Evolutionary conservation across 37 sponge, comb jelly and placozoan species (phyloP).

Genomic region (Axinella damicornis): DNA sequence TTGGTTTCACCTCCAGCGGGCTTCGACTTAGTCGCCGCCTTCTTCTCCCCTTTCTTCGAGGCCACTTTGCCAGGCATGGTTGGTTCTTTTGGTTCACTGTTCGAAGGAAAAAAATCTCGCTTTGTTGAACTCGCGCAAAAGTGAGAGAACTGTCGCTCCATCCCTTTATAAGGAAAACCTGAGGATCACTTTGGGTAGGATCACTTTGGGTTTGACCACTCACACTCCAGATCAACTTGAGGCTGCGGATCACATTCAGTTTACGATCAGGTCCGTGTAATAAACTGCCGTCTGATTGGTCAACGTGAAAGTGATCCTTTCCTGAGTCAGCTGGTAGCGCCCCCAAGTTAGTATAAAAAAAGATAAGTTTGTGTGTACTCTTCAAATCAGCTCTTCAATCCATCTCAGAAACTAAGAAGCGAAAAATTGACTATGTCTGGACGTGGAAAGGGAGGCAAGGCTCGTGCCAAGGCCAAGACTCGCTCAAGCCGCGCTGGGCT

Average conservation of each 20-base stretch:
- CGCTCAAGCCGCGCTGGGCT: conserved; percentile 95
- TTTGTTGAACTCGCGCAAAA: too few species aligned
- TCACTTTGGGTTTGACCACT: conserved; percentile 50
- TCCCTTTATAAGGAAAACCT: too few species aligned
- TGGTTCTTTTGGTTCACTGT: conserved; percentile 28
- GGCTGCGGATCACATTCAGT: not conserved
- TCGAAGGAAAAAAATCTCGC: too few species aligned
- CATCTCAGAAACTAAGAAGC: not conserved
- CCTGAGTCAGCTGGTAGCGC: too few species aligned
- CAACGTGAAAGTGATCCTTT: conserved; percentile 1
- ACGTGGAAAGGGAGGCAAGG: conserved; percentile 97
- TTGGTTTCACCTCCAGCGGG: conserved; percentile 62
- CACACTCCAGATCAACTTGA: not conserved
- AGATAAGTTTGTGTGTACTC: too few species aligned
- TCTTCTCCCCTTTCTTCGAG: conserved; percentile 81
- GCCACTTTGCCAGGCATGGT: conserved; percentile 86
- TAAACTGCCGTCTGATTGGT: conserved; percentile 35
- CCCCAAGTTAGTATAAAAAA: too few species aligned
- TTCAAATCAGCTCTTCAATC: too few species aligned
- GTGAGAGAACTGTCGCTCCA: too few species aligned
- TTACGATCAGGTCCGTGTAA: conserved; percentile 1
- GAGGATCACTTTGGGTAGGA: conserved; percentile 15
- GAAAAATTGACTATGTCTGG: conserved; percentile 83
- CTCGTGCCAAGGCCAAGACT: conserved; percentile 90
- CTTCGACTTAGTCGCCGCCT: conserved; percentile 85